Evolutionary conservation across 2,888 invertebrate species (phyloP).

Genomic region (Agriopis aurantiaria): DNA sequence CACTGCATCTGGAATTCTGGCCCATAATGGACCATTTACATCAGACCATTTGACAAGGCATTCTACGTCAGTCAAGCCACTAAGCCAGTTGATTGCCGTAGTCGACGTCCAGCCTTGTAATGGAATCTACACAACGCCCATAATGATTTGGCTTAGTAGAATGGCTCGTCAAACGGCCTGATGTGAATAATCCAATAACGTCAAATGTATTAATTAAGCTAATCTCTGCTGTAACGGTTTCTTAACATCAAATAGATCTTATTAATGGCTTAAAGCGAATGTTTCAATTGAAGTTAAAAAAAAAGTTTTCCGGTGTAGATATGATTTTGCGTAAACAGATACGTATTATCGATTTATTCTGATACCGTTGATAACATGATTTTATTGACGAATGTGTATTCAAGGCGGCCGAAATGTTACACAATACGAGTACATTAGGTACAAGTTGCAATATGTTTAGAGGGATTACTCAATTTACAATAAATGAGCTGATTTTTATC

Average conservation of each 20-base stretch:
- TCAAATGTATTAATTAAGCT: constrained; percentile 5
- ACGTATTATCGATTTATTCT: constrained; percentile 22
- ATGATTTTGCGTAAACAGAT: constrained; percentile 27
- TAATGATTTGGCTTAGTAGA: too few relatives aligned
- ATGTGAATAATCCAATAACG: not conserved
- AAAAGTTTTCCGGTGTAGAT: constrained; percentile 28
- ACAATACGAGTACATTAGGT: not conserved
- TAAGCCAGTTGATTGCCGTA: not conserved
- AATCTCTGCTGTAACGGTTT: constrained; percentile 6
- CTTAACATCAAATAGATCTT: constrained; percentile 21
- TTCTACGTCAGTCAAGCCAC: too few relatives aligned
- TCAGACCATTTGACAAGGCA: too few relatives aligned
- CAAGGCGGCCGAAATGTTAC: constrained; percentile 7
- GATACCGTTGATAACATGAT: constrained; percentile 16
- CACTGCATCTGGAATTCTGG: too few relatives aligned
- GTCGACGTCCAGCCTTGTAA: not conserved
- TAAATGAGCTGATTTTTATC: constrained; percentile 10
- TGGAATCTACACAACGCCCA: too few relatives aligned
- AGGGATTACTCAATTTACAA: constrained; percentile 3
- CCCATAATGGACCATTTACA: too few relatives aligned
- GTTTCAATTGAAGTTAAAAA: constrained; percentile 18
- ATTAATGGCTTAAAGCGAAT: constrained; percentile 33
- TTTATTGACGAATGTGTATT: constrained; percentile 17
- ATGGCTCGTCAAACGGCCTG: too few relatives aligned
- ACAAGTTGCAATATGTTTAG: not conserved